Base-by-base conservation (phyloP, 2,888 invertebrate genomes). In the Synanthedon vespiformis region DNA sequence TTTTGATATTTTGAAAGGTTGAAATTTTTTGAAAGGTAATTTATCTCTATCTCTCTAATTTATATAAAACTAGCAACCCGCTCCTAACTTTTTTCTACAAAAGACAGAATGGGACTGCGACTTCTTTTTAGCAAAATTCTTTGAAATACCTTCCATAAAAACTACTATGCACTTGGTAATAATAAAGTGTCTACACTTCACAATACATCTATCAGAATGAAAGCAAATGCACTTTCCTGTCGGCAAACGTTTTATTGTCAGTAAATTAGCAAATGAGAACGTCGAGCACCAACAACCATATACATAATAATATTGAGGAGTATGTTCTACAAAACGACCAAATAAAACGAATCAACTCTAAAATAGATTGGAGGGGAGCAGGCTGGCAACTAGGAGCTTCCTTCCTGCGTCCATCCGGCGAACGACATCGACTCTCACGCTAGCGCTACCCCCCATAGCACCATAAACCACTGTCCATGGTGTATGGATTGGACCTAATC, bases 361-460 rank as follows among this genome's bases (percentile, higher is more conserved):
- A 86, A 86, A 86, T 86, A 86, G 86, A 83, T 74, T 67, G 72
- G 83, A 81, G 85, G 85, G 85, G 85, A 79, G 80, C 67, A 64
- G 69, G 66, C 75, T 75, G 76, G 77, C 86, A 87, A 86, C 85
- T 84, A 81, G 86, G 75, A 77, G 83, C 84, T 86, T 87, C 87
- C 87, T 87, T 86, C 87, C 86, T 85, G 79, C 76, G 80, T 62
- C 70, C 87, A 81, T 86, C 85, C 86, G 86, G 85, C 76, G 76
- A 85, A 85, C 86, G 86, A 85, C 76, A 75, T 56, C 62, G 74
- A 72, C 70, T 87, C 86, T 79, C 86, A 86, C 86, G 84, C 84
- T 81, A 78, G 86, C 86, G 84, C 84, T 81, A 78, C 78, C 69
- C 69, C 62, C 54, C 18, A 18, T 66, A 64, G 62, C 65, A 64